Evolutionary conservation across 1,140 invertebrate genomes (phyloP), one percentile per base, ranked within the genome.

Genomic region (Artemia franciscana): DNA sequence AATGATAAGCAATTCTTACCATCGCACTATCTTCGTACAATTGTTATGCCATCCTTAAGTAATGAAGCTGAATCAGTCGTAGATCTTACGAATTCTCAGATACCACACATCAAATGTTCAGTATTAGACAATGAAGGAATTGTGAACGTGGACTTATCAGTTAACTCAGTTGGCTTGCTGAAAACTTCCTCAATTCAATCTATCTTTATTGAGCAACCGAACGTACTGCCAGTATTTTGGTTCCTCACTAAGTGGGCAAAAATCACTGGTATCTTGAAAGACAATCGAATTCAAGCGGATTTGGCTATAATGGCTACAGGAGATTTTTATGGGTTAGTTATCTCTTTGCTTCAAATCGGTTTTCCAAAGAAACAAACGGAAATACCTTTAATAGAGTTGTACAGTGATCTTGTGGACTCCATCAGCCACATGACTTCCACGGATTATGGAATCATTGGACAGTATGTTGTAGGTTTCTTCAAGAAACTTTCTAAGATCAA

Each of bases 301-400:
- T n/a, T 60, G 21, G 18, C 60, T 3, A 21, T 26, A 7, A 21
- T 60, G 5, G 21, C 60, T 12, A 28, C 60, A 9, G 60, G 24
- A 12, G 60, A 60, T 28, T 60, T 60, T 21, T 60, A 60, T 28
- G 60, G 60, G 15, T 25, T 60, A 18, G 60, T 60, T 21, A 12
- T 60, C 5, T 24, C 9, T 25, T 25, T 60, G 25, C 23, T 27
- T 1, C 18, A 25, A n/a, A n/a, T n/a, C n/a, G n/a, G n/a, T n/a
- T n/a, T n/a, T n/a, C n/a, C 25, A 5, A 24, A 4, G 60, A 60
- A 21, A 26, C 26, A 9, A 25, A 25, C 23, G 15, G 23, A 23
- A 59, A 23, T 59, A 15, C 58, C 12, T 15, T 21, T 15, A 26
- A 15, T 21, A 59, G 58, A 59, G 25, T 3, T 59, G 15, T 26